Evolutionary conservation across 2,797 vertebrate genomes (phyloP).

Genomic region (Phalanger gymnotis): DNA sequence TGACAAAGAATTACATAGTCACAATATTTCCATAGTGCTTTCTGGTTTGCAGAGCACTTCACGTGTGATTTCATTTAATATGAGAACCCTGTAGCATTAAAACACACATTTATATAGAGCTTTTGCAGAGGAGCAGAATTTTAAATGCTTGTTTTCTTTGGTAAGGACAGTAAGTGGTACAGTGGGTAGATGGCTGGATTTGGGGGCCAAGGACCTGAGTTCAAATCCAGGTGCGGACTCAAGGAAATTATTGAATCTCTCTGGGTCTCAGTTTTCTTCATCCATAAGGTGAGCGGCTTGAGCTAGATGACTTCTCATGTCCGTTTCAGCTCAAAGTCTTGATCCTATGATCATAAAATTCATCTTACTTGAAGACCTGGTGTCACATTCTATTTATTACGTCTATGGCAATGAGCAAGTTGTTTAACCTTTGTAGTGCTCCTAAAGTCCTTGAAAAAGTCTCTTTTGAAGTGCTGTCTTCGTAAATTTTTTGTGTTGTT

Average conservation of each 20-base stretch:
- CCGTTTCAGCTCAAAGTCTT: background rate
- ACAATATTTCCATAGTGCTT: background rate
- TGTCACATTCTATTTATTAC: background rate
- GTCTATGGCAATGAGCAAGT: background rate
- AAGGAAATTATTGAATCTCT: background rate
- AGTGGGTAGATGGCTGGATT: background rate
- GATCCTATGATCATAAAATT: background rate
- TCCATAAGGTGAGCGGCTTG: background rate
- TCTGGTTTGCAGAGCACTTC: background rate
- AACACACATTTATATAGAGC: background rate
- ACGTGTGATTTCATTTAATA: background rate
- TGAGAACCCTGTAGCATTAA: background rate
- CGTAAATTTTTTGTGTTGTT: constrained; percentile 38
- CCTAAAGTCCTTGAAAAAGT: background rate
- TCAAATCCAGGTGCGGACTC: background rate
- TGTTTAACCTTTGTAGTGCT: background rate
- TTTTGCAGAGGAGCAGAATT: background rate
- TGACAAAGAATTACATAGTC: background rate
- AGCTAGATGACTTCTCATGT: background rate
- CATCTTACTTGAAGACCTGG: background rate
- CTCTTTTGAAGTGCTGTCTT: background rate
- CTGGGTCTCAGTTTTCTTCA: background rate
- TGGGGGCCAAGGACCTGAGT: background rate
- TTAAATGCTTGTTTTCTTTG: background rate
- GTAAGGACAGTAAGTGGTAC: background rate